These are phyloP conservation scores for Hirtodrosophila histrioides DNA, from an alignment of 2,888 invertebrate genomes.

Conservation along the genomic window DNA sequence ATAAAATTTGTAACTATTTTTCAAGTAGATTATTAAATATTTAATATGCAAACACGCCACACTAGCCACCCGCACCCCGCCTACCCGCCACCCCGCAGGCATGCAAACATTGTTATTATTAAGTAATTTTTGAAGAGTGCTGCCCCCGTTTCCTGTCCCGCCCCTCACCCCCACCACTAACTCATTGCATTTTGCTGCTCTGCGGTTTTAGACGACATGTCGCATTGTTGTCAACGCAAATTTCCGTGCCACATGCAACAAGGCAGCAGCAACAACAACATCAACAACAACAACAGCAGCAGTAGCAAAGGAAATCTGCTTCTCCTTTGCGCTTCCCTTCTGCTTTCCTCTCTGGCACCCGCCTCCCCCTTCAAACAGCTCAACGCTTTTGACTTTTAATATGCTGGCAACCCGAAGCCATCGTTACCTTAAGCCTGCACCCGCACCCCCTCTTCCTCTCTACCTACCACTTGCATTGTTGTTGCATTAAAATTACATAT, in stretches of 20 bases:
- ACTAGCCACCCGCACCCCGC: background rate
- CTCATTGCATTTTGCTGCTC: conserved; percentile 49
- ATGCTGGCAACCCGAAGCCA: conserved; percentile 63
- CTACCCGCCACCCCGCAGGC: conserved; percentile 9
- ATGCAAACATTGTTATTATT: conserved; percentile 66
- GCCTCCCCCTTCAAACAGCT: conserved; percentile 41
- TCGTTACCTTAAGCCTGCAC: conserved; percentile 47
- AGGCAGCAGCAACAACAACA: conserved; percentile 46
- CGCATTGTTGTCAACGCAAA: conserved; percentile 71
- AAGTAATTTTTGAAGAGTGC: conserved; percentile 64
- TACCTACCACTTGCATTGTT: conserved; percentile 30
- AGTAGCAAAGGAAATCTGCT: conserved; percentile 35
- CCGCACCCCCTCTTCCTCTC: background rate
- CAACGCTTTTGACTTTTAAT: conserved; percentile 75
- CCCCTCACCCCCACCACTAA: background rate
- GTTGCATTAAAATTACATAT: conserved; percentile 69
- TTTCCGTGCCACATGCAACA: conserved; percentile 69
- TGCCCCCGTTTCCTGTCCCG: background rate
- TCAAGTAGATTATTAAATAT: conserved; percentile 48
- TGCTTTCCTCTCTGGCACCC: background rate
- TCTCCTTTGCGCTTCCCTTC: conserved; percentile 3
- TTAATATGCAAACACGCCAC: conserved; percentile 42
- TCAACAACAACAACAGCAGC: conserved; percentile 38
- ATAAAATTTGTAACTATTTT: conserved; percentile 32
- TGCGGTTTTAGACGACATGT: conserved; percentile 59